Evolutionary conservation across 2,888 invertebrate genomes (phyloP), one percentile per base, ranked within the genome.

Genomic region (Cheilosia impressa): DNA sequence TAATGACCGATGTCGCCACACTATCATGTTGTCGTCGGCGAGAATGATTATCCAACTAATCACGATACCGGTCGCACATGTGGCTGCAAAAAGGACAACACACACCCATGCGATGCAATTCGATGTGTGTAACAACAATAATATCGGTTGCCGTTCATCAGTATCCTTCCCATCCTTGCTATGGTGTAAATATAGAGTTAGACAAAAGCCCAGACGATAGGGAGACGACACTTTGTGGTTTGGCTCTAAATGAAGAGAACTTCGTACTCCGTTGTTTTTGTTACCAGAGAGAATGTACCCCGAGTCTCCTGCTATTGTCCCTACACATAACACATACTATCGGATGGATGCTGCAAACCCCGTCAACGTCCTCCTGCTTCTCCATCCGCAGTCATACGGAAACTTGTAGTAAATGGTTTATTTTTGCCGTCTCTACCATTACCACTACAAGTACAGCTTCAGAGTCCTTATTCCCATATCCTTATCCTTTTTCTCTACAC

Each of bases 121-220:
- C 34, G 57, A 38, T 41, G 53, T 65, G 15, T 58, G 17, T 34
- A 45, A 58, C 63, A 83, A 60, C 52, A 75, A 69, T 71, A 75
- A 60, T 62, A 80, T 79, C 80, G 31, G 45, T 66, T 66, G 38
- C 55, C 65, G 66, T 80, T 79, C 75, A 84, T 80, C 80, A 79
- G 57, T 34, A 31, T 9, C 31, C 31, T 9, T 31, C 9, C 55
- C 10, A 34, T 2, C 52, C 13, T n/a, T 15, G n/a, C 24, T 53
- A 50, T 73, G 80, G 68, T 75, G 63, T 80, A 73, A 80, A 79
- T 7, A 27, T 27, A 6, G 5, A 27, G 27, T 6, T 75, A 73
- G 73, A 84, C 79, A 84, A 84, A 79, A 84, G 60, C 75, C 79
- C 79, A 84, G 84, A 84, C 84, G 69, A 71, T 71, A 71, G 65